Evolutionary conservation across 2,113 vertebrate genomes (phyloP).

Genomic region (Hypocryptadius cinnamomeus): DNA sequence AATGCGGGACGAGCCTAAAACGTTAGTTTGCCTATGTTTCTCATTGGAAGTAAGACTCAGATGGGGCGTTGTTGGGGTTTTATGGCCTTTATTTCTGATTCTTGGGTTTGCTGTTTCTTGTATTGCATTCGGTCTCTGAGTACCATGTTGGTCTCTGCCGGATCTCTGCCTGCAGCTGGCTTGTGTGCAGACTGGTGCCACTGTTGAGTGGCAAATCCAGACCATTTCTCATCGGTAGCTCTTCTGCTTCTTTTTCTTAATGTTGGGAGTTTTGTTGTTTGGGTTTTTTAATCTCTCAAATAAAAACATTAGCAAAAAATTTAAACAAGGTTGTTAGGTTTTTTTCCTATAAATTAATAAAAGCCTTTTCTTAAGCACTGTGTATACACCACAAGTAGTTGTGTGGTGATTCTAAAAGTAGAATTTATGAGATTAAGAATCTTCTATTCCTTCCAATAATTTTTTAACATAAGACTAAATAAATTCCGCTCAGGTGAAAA

Average conservation of each 20-base stretch:
- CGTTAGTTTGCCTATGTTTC: not conserved
- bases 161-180: slow-evolving; percentile 42
- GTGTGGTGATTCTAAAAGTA: not conserved
- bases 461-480: not conserved
- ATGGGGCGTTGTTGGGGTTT: not conserved
- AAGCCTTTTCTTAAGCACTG: not conserved
- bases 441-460: not conserved
- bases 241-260: slow-evolving; percentile 57
- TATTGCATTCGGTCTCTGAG: not conserved
- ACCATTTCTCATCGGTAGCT: slow-evolving; percentile 14
- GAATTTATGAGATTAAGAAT: not conserved
- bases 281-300: slow-evolving; percentile 63
- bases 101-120: slow-evolving; percentile 40
- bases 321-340: slow-evolving; percentile 44
- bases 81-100: slow-evolving; percentile 23
- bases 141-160: slow-evolving; percentile 28
- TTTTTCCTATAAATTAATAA: slow-evolving; percentile 27
- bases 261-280: slow-evolving; percentile 62
- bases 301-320: slow-evolving; percentile 57
- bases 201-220: slow-evolving; percentile 26
- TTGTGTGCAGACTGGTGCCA: slow-evolving; percentile 36
- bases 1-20: not conserved
- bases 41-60: not conserved
- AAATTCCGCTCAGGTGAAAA: not conserved
- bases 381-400: not conserved